These are phyloP conservation scores for Plebejus melissa DNA, from an alignment of 2,888 invertebrate species.

Conservation along the genomic window DNA sequence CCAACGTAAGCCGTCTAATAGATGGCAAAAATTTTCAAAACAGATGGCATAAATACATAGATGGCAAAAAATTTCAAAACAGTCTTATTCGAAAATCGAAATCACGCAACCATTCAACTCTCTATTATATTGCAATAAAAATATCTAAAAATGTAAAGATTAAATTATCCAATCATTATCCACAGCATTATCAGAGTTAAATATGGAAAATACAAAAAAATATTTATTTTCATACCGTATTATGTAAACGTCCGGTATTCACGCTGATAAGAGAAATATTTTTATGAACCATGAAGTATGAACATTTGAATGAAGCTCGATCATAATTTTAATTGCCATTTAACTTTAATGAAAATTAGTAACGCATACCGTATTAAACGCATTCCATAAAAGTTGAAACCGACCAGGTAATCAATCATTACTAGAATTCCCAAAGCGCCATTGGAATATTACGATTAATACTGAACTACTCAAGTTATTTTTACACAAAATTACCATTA, in stretches of 20 bases:
- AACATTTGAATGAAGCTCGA: conserved; percentile 10
- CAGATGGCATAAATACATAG: background rate
- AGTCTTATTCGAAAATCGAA: too few species aligned
- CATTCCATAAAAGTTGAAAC: background rate
- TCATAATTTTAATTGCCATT: conserved; percentile 23
- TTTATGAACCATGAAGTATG: conserved; percentile 3
- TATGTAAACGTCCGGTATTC: conserved; percentile 6
- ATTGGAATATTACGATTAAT: background rate
- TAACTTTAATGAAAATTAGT: conserved; percentile 17
- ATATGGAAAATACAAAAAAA: background rate
- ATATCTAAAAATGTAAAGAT: background rate
- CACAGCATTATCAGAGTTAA: background rate
- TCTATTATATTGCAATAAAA: background rate
- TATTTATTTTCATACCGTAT: background rate
- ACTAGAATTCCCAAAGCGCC: background rate
- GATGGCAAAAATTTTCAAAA: background rate
- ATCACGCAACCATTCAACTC: too few species aligned
- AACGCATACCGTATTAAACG: conserved; percentile 19
- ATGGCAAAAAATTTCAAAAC: background rate
- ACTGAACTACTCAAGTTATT: too few species aligned
- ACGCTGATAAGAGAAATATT: conserved; percentile 10
- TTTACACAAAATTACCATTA: background rate
- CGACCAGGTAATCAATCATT: background rate
- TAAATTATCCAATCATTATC: background rate
- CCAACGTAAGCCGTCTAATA: conserved; percentile 9